Conservation (phyloP, 2,888 invertebrate genomes). For the Drosophila ezoana region DNA sequence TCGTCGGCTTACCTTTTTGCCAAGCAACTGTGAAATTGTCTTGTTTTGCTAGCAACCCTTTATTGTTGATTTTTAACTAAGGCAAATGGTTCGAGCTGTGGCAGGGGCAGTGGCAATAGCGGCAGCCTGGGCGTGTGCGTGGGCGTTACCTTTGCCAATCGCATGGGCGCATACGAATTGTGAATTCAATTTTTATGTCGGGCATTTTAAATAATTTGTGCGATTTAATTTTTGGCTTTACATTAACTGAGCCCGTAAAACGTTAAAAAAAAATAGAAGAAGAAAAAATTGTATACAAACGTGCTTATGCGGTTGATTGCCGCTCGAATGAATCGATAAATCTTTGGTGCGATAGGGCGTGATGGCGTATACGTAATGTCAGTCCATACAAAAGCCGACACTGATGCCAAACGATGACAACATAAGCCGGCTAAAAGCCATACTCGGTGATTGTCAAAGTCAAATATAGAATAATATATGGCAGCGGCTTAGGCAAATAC, state of each 20-base stretch:
- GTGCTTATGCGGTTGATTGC: conserved; percentile 68
- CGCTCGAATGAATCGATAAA: conserved; percentile 47
- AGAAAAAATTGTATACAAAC: conserved; percentile 42
- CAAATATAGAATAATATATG: conserved; percentile 63
- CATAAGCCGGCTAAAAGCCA: conserved; percentile 62
- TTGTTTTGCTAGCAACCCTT: conserved; percentile 72
- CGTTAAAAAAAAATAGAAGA: conserved; percentile 21
- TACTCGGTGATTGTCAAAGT: conserved; percentile 65
- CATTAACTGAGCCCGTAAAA: conserved; percentile 69
- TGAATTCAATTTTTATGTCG: conserved; percentile 69
- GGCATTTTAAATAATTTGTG: conserved; percentile 75
- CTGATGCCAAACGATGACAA: conserved; percentile 63
- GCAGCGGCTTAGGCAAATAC: conserved; percentile 29
- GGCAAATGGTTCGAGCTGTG: conserved; percentile 23
- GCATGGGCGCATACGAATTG: conserved; percentile 45
- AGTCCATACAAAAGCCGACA: conserved; percentile 36
- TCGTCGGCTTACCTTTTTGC: conserved; percentile 68
- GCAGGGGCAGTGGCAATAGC: no score
- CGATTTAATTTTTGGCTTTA: conserved; percentile 72
- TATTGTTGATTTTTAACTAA: conserved; percentile 64
- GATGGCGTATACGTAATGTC: conserved; percentile 62
- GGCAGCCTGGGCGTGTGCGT: conserved; percentile 1
- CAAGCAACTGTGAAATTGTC: conserved; percentile 78
- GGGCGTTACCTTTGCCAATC: conserved; percentile 20
- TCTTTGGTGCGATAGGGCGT: conserved; percentile 26